These are phyloP conservation scores for Papilio machaon DNA, from an alignment of 1,140 invertebrate genomes.

Conservation along the genomic window DNA sequence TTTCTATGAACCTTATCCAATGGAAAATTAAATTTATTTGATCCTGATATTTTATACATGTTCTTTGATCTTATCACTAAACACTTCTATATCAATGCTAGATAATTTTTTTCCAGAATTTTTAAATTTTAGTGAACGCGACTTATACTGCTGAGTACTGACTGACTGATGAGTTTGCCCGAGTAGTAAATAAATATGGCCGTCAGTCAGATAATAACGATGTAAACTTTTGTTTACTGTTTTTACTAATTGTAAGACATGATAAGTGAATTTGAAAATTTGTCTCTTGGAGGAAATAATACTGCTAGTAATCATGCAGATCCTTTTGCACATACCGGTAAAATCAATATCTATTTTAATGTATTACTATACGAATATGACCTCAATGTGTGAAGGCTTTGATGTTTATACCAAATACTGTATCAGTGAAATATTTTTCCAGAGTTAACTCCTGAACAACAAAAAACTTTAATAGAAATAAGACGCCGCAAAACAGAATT, in stretches of 20 bases:
- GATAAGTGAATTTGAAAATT: conserved; percentile 82
- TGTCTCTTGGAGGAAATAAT: conserved; percentile 79
- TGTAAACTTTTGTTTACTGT: conserved; percentile 79
- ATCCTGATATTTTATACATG: no score
- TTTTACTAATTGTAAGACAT: conserved; percentile 75
- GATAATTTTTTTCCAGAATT: no score
- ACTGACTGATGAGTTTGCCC: conserved; percentile 31
- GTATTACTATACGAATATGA: conserved; percentile 54
- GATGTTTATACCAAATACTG: conserved; percentile 49
- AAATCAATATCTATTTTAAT: conserved; percentile 46
- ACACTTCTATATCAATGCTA: no score
- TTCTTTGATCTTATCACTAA: no score
- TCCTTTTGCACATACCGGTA: conserved; percentile 78
- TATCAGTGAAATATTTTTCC: conserved; percentile 77
- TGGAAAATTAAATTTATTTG: no score
- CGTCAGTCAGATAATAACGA: conserved; percentile 71
- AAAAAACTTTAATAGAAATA: conserved; percentile 94
- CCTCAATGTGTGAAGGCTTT: conserved; percentile 72
- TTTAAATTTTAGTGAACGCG: conserved; percentile 22
- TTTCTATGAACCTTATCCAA: no score
- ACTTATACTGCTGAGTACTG: conserved; percentile 28
- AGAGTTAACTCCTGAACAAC: conserved; percentile 96
- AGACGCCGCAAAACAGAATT: conserved; percentile 94
- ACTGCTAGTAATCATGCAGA: conserved; percentile 77
- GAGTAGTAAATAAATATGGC: conserved; percentile 79